Percentiles rank a stretch among this genome's conserved stretches.
Conservation (phyloP, 2,888 invertebrate species). For the Drosophila atroscutellata region DNA sequence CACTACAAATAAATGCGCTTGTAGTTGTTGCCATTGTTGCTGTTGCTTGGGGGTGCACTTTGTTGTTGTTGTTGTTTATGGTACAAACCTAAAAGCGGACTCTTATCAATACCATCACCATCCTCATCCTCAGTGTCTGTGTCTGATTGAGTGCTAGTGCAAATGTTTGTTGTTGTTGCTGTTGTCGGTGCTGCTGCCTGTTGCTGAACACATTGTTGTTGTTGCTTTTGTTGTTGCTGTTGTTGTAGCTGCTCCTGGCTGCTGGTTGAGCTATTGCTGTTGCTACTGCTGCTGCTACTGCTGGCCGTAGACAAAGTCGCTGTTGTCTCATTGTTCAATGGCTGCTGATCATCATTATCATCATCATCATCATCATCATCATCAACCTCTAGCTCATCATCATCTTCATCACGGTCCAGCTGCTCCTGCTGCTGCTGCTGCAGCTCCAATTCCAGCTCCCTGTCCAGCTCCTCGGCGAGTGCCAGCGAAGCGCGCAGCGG, state of each 20-base stretch:
- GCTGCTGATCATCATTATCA: slow-evolving; percentile 79
- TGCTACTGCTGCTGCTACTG: slow-evolving; percentile 44
- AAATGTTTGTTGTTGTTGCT: slow-evolving; percentile 69
- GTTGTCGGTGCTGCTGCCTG: slow-evolving; percentile 24
- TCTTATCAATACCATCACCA: slow-evolving; percentile 83
- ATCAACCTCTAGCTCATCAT: slow-evolving; percentile 64
- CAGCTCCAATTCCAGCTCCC: slow-evolving; percentile 62
- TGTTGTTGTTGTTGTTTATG: slow-evolving; percentile 49
- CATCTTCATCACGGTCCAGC: slow-evolving; percentile 26
- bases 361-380: slow-evolving; percentile 40
- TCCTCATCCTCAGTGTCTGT: slow-evolving; percentile 74
- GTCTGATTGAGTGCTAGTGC: slow-evolving; percentile 67
- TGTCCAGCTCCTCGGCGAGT: slow-evolving; percentile 68
- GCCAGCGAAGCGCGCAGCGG: slow-evolving; percentile 70
- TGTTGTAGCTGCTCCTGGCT: slow-evolving; percentile 31
- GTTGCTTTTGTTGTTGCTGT: slow-evolving; percentile 12
- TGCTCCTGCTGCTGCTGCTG: slow-evolving; percentile 32
- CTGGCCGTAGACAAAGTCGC: slow-evolving; percentile 60
- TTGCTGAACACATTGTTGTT: slow-evolving; percentile 20
- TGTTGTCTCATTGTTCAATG: slow-evolving; percentile 77
- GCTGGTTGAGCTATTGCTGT: slow-evolving; percentile 24
- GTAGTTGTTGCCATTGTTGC: slow-evolving; percentile 18
- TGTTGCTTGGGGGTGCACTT: slow-evolving; percentile 26
- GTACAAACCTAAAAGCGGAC: slow-evolving; percentile 85
- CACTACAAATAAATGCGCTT: slow-evolving; percentile 22